Evolutionary conservation across 1,140 invertebrate genomes (phyloP).

Genomic region (Drosophila tristis): DNA sequence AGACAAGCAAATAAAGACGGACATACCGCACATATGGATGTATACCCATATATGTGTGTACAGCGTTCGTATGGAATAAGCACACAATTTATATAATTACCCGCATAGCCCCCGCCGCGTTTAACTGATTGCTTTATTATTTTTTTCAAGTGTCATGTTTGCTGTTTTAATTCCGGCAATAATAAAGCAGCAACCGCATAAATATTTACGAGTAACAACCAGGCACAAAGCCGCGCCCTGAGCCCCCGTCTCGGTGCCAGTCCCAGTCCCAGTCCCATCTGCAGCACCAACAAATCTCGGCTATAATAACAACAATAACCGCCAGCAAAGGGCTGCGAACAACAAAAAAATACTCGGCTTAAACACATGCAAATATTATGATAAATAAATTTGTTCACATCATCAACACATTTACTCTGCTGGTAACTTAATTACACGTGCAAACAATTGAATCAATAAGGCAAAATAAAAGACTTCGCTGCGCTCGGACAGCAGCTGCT

Average conservation of each 20-base stretch:
- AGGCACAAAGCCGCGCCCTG: not conserved
- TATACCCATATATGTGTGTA: not conserved
- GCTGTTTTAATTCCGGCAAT: constrained; percentile 48
- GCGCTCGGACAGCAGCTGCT: constrained; percentile 12
- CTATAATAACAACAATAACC: constrained; percentile 25
- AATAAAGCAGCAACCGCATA: constrained; percentile 34
- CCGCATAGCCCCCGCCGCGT: constrained; percentile 32
- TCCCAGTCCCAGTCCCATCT: constrained; percentile 16
- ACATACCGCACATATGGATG: not conserved
- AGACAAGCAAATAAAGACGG: constrained; percentile 19
- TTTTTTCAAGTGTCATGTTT: constrained; percentile 50
- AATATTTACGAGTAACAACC: constrained; percentile 31
- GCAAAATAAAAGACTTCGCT: constrained; percentile 15
- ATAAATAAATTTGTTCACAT: constrained; percentile 63
- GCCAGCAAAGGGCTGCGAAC: constrained; percentile 1
- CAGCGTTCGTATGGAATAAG: constrained; percentile 21
- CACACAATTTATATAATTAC: constrained; percentile 65
- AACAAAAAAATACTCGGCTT: constrained; percentile 35
- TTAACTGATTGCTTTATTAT: constrained; percentile 76
- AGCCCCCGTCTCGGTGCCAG: constrained; percentile 6
- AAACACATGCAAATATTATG: constrained; percentile 69
- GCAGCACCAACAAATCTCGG: constrained; percentile 28
- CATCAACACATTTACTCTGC: constrained; percentile 60
- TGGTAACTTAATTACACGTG: constrained; percentile 61
- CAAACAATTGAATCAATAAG: constrained; percentile 55